A percentile compares a stretch with the other conserved stretches of the same genome.
Evolutionary conservation across 2,797 vertebrate genomes (phyloP).

Genomic region (Urophycis tenuis): DNA sequence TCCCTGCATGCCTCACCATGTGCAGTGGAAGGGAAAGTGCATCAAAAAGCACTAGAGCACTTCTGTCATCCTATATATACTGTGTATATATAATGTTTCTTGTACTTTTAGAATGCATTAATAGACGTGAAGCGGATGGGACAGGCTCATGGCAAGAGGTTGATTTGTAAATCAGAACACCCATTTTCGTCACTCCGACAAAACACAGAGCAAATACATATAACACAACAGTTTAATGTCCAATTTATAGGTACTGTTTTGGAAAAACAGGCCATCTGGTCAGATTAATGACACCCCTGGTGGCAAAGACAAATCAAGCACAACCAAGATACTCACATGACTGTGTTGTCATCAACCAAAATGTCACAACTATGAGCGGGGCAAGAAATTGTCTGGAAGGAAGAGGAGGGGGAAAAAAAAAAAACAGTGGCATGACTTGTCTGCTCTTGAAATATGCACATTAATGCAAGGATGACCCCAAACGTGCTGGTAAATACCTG

Average conservation of each 20-base stretch:
- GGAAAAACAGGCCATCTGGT: neutral
- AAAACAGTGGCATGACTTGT: constrained; percentile 27
- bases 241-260: neutral
- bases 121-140: neutral
- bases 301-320: constrained; percentile 14
- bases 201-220: neutral
- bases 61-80: neutral
- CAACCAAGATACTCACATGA: constrained; percentile 86
- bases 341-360: constrained; percentile 99
- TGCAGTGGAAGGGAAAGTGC: neutral
- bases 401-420: constrained; percentile 45
- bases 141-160: neutral
- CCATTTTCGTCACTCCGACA: neutral
- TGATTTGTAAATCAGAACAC: constrained; percentile 1
- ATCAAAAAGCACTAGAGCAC: neutral
- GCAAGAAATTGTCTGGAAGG: constrained; percentile 92
- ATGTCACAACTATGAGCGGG: constrained; percentile 99
- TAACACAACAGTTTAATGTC: neutral
- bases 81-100: no score
- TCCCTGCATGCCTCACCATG: neutral
- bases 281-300: neutral
- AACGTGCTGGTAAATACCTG: constrained; percentile 75
- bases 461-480: neutral
- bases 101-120: neutral
- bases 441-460: neutral